Evolutionary conservation across 2,888 invertebrate genomes (phyloP).

Genomic region (Diarsia rubi): DNA sequence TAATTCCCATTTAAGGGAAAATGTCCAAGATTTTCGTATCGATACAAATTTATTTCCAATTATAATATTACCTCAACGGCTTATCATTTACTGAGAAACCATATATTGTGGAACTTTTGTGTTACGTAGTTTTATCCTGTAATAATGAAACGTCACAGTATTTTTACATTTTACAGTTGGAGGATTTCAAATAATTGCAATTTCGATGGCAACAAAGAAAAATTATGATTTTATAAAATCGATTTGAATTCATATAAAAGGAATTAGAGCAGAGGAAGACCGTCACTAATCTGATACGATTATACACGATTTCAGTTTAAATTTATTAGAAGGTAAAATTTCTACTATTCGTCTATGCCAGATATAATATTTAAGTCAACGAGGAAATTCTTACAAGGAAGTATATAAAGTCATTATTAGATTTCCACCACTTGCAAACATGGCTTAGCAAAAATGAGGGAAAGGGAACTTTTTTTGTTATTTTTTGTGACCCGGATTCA

Average conservation of each 20-base stretch:
- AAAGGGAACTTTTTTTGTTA: neutral
- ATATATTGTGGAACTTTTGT: constrained; percentile 68
- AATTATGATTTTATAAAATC: constrained; percentile 42
- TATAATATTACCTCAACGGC: constrained; percentile 78
- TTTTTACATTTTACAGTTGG: constrained; percentile 28
- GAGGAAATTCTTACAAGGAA: neutral
- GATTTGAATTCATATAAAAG: constrained; percentile 28
- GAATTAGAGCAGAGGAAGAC: constrained; percentile 22
- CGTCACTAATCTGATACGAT: constrained; percentile 38
- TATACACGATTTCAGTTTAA: constrained; percentile 13
- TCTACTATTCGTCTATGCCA: neutral
- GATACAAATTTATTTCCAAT: constrained; percentile 87
- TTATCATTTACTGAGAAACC: constrained; percentile 68
- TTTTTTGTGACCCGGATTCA: neutral
- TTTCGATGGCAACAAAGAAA: constrained; percentile 33
- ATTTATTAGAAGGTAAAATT: constrained; percentile 4
- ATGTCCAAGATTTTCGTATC: constrained; percentile 83
- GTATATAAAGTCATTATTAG: neutral
- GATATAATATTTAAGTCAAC: constrained; percentile 1
- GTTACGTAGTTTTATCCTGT: constrained; percentile 54
- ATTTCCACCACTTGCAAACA: neutral
- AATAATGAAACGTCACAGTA: constrained; percentile 29
- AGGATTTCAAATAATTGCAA: constrained; percentile 30
- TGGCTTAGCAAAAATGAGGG: neutral
- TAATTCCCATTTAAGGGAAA: constrained; percentile 68